A percentile compares a stretch with the other conserved stretches of the same genome.
Evolutionary conservation across 1,140 invertebrate genomes (phyloP).

Genomic region (Bombus balteatus): DNA sequence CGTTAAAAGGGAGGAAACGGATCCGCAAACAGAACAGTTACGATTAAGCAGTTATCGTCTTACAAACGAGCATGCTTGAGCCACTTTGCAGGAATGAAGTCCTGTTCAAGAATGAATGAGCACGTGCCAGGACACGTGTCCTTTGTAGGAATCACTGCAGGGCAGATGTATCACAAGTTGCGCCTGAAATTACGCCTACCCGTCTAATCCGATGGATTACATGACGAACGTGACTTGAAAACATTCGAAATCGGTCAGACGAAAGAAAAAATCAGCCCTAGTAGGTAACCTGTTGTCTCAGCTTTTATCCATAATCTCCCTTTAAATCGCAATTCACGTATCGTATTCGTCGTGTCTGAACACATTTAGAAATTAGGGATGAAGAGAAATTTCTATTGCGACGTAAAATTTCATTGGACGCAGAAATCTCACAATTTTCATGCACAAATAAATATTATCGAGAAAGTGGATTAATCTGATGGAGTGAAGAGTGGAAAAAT

Average conservation of each 20-base stretch:
- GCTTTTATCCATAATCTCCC: background rate
- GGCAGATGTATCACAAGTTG: constrained; percentile 77
- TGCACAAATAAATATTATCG: background rate
- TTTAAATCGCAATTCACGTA: background rate
- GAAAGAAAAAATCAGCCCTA: constrained; percentile 21
- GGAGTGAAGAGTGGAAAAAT: constrained; percentile 62
- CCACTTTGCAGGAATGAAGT: constrained; percentile 76
- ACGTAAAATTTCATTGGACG: background rate
- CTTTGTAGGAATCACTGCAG: constrained; percentile 60
- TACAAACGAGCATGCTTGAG: constrained; percentile 50
- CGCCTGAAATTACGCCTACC: constrained; percentile 60
- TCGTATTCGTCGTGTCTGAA: background rate
- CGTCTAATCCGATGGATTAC: constrained; percentile 77
- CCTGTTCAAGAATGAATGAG: constrained; percentile 53
- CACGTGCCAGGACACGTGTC: constrained; percentile 74
- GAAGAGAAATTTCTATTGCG: no score
- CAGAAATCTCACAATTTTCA: constrained; percentile 9
- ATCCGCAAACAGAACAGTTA: constrained; percentile 7
- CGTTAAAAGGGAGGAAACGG: background rate
- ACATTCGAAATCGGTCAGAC: constrained; percentile 10
- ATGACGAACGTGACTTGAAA: constrained; percentile 66
- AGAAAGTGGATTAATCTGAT: no score
- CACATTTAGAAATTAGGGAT: background rate
- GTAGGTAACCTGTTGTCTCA: background rate
- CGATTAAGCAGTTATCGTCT: constrained; percentile 21